Evolutionary conservation across 1,140 invertebrate genomes (phyloP).

Genomic region (Trichonephila clavipes): DNA sequence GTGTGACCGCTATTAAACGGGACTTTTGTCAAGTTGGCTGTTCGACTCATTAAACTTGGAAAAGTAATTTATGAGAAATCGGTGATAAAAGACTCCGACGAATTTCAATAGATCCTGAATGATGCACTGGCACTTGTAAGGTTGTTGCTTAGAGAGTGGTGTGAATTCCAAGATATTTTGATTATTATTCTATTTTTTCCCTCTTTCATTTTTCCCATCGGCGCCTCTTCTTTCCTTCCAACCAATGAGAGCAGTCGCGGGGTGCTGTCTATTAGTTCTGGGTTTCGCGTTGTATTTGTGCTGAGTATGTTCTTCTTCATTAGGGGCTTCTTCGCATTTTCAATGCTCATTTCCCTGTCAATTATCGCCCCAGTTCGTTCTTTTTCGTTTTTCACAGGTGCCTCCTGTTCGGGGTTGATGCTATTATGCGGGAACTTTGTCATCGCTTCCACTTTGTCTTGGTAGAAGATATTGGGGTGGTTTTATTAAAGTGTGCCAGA

Average conservation of each 20-base stretch:
- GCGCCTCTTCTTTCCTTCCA: conserved; percentile 18
- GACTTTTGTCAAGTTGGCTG: conserved; percentile 75
- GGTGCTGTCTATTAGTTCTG: conserved; percentile 33
- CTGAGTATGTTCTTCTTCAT: conserved; percentile 16
- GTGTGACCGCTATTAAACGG: conserved; percentile 73
- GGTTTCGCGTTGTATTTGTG: background rate
- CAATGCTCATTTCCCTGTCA: conserved; percentile 40
- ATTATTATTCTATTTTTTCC: conserved; percentile 58
- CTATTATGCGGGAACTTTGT: background rate
- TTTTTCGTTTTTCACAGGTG: conserved; percentile 6
- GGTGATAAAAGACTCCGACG: conserved; percentile 59
- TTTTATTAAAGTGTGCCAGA: background rate
- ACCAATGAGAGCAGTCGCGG: background rate
- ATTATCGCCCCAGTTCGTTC: background rate
- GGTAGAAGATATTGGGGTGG: background rate
- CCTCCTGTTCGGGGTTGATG: background rate
- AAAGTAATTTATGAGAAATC: conserved; percentile 76
- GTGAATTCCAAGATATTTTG: conserved; percentile 69
- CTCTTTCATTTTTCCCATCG: background rate
- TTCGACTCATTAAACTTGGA: conserved; percentile 75
- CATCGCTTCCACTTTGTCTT: background rate
- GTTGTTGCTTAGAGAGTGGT: conserved; percentile 64
- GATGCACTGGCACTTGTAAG: conserved; percentile 65
- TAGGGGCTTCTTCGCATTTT: conserved; percentile 6
- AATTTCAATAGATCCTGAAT: conserved; percentile 69